These are phyloP conservation scores for Bedellia somnulentella DNA, from an alignment of 2,888 invertebrate species.

Conservation along the genomic window DNA sequence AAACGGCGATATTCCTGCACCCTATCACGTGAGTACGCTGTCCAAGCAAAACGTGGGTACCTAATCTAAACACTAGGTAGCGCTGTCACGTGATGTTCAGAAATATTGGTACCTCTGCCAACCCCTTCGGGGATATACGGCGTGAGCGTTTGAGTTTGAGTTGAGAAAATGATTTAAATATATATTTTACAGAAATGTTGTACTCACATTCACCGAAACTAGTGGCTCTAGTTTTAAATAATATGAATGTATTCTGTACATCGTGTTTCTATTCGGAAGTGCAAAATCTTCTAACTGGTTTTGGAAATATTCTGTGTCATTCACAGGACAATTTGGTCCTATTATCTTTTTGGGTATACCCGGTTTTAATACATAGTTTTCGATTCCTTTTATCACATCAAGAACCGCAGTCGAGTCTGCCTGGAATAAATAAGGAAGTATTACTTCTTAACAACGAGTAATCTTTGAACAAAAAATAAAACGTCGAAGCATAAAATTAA, in stretches of 20 bases:
- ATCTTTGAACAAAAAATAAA: too few species aligned
- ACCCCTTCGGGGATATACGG: too few species aligned
- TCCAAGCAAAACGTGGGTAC: too few species aligned
- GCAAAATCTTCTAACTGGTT: conserved; percentile 62
- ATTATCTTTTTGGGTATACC: conserved; percentile 36
- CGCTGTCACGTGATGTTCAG: too few species aligned
- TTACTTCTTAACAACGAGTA: too few species aligned
- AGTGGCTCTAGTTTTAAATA: conserved; percentile 30
- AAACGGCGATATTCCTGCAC: too few species aligned
- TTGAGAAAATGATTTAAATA: not conserved
- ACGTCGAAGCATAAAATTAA: too few species aligned
- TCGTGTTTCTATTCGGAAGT: conserved; percentile 47
- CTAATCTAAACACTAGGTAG: too few species aligned
- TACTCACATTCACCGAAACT: conserved; percentile 5
- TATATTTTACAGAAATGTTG: not conserved
- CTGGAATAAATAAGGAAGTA: conserved; percentile 16
- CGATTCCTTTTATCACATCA: conserved; percentile 27
- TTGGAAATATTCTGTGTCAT: conserved; percentile 29
- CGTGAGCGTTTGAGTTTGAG: too few species aligned
- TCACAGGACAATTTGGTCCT: conserved; percentile 36
- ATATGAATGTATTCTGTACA: conserved; percentile 53
- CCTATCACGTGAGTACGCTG: too few species aligned
- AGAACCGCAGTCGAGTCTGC: conserved; percentile 25
- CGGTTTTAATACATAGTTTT: conserved; percentile 29
- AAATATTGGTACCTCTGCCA: too few species aligned